phyloP scores from a whole-genome alignment of 2,797 vertebrate species.

The Pantherophis vulpinus region DNA sequence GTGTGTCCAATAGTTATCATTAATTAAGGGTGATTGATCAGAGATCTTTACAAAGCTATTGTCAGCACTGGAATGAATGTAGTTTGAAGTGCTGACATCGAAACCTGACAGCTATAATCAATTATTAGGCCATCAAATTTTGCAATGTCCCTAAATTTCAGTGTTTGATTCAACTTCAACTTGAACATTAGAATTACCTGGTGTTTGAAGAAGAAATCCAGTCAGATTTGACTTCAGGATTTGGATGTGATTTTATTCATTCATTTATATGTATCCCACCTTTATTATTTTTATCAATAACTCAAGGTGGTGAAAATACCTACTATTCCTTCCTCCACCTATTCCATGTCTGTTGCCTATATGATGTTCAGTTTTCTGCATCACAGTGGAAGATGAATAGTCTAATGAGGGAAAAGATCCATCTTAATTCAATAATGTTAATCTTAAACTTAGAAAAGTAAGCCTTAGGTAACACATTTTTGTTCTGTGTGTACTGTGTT shows the following conservation, averaged over 20 bases:
- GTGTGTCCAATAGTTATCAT: background rate
- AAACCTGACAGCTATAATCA: background rate
- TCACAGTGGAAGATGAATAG: background rate
- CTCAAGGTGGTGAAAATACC: background rate
- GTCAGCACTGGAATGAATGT: too few relatives aligned
- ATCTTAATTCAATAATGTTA: background rate
- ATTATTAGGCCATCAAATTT: background rate
- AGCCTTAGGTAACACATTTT: background rate
- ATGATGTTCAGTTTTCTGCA: background rate
- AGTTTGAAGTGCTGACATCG: too few relatives aligned
- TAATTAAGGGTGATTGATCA: background rate
- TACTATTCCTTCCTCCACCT: background rate
- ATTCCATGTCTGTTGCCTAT: background rate
- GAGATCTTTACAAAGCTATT: background rate
- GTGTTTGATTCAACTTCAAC: background rate
- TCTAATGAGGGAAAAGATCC: background rate
- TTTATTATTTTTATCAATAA: background rate
- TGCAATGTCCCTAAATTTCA: background rate
- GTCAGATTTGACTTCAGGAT: background rate
- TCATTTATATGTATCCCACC: background rate
- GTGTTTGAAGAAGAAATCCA: background rate
- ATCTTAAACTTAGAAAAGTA: background rate
- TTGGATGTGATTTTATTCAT: background rate
- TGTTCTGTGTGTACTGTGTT: background rate
- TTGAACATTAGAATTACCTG: background rate